Conservation (phyloP, 2,888 invertebrate species). For the Callinectes sapidus region DNA sequence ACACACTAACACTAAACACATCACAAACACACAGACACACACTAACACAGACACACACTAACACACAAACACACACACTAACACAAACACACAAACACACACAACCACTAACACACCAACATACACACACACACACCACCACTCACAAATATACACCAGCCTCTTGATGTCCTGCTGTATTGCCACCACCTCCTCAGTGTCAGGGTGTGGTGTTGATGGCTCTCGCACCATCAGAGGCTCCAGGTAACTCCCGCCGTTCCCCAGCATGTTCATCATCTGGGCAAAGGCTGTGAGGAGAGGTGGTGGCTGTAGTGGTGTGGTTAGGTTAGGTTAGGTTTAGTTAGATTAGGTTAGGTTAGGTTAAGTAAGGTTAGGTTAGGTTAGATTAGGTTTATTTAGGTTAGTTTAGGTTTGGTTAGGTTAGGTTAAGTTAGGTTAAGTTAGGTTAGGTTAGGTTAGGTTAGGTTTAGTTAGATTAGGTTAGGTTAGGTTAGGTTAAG, state of each 20-base stretch:
- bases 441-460: no score
- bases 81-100: no score
- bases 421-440: no score
- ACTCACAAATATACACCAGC: conserved; percentile 72
- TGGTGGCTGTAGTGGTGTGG: neutral
- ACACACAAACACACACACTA: no score
- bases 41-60: neutral
- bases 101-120: no score
- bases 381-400: no score
- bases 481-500: no score
- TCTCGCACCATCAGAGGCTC: conserved; percentile 62
- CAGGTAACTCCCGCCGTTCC: conserved; percentile 62
- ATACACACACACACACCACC: neutral
- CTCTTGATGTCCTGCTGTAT: conserved; percentile 69
- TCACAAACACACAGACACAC: neutral
- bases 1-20: no score
- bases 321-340: neutral
- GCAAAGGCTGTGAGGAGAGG: conserved; percentile 14
- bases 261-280: conserved; percentile 62
- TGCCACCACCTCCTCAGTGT: neutral
- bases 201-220: conserved; percentile 27
- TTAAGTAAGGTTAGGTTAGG: no score
- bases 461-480: no score
- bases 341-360: no score
- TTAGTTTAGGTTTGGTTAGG: no score